phyloP scores from a whole-genome alignment of 1,140 invertebrate genomes.

The Triops longicaudatus region DNA sequence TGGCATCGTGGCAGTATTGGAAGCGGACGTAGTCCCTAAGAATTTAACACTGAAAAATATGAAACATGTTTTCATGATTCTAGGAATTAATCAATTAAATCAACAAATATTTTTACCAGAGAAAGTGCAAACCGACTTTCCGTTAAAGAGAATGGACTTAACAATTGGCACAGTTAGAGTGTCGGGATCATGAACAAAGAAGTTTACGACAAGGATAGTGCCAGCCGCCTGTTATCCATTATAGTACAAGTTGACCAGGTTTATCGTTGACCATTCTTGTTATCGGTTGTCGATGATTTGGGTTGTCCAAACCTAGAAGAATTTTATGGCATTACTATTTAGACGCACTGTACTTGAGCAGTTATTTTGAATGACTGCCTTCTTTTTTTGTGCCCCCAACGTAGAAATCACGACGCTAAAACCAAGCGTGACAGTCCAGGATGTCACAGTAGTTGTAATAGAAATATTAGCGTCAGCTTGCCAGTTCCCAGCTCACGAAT shows the following conservation, averaged over 20 bases:
- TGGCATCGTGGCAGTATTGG: background rate
- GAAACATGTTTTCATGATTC: background rate
- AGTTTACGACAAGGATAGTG: constrained; percentile 4
- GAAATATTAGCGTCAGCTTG: constrained; percentile 19
- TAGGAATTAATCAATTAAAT: background rate
- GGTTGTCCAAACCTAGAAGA: constrained; percentile 22
- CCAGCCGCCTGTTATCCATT: constrained; percentile 22
- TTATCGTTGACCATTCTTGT: constrained; percentile 13
- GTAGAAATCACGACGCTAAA: background rate
- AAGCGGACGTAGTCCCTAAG: background rate
- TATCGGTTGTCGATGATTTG: constrained; percentile 18
- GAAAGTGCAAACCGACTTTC: constrained; percentile 18
- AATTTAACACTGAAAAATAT: too few species aligned
- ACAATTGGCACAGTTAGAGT: constrained; percentile 18
- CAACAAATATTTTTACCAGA: background rate
- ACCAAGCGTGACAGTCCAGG: constrained; percentile 21
- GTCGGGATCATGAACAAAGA: background rate
- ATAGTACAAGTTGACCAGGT: constrained; percentile 16
- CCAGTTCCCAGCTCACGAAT: constrained; percentile 23
- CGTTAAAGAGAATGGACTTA: constrained; percentile 16
- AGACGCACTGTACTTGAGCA: too few species aligned
- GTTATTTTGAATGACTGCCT: background rate
- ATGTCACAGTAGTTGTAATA: constrained; percentile 12
- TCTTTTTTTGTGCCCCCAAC: constrained; percentile 12
- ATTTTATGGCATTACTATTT: too few species aligned